A percentile compares a stretch with the other conserved stretches of the same genome.
phyloP scores from a whole-genome alignment of 2,888 invertebrate genomes.

The Homarus gammarus region DNA sequence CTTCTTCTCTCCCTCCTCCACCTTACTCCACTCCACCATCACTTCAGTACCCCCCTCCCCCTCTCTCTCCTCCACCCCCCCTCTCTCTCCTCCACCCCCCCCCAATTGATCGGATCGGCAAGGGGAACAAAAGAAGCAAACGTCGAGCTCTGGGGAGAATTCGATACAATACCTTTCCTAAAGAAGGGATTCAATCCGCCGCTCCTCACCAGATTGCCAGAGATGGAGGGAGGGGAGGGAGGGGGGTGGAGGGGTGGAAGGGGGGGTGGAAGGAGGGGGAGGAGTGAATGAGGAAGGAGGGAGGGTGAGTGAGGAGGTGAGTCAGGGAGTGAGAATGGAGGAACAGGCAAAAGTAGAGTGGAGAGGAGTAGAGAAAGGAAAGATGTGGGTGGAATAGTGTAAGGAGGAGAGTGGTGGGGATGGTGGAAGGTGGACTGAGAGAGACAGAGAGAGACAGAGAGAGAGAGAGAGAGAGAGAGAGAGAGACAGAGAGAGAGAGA shows the following conservation, averaged over 20 bases:
- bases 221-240: neutral
- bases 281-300: neutral
- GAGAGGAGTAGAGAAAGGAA: too few species aligned
- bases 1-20: neutral
- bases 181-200: neutral
- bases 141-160: neutral
- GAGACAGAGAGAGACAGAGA: neutral
- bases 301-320: neutral
- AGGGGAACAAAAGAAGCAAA: conserved; percentile 33
- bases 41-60: neutral
- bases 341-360: too few species aligned
- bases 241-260: neutral
- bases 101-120: conserved; percentile 29
- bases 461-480: neutral
- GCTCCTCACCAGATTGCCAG: conserved; percentile 14
- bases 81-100: neutral
- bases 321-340: neutral
- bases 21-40: neutral
- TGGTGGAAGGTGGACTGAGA: conserved; percentile 4
- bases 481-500: neutral
- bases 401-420: neutral
- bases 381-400: too few species aligned
- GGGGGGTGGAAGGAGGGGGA: neutral
- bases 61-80: neutral
- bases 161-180: conserved; percentile 35